These are phyloP conservation scores for Cryptoleucopteryx plumbea DNA, from an alignment of 2,113 vertebrate genomes.

Conservation along the genomic window DNA sequence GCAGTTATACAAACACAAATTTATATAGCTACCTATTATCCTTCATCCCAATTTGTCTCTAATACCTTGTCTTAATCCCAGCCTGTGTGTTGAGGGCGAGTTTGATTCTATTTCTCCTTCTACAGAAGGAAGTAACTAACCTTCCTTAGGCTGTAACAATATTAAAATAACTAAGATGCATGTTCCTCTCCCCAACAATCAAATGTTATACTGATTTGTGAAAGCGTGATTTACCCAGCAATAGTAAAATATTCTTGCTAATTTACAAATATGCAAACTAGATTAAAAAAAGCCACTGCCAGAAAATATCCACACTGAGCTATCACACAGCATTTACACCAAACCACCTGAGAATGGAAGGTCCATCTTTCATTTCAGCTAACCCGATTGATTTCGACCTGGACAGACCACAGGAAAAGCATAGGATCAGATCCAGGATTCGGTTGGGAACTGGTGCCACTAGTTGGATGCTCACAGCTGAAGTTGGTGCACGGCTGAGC, in stretches of 20 bases:
- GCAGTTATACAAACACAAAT: no score
- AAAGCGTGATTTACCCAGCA: neutral
- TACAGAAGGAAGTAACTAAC: neutral
- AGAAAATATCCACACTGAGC: neutral
- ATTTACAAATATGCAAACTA: neutral
- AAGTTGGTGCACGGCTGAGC: accelerated
- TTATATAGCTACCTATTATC: neutral
- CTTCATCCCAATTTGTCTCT: neutral
- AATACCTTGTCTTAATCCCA: neutral
- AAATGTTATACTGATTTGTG: neutral
- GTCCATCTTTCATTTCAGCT: neutral
- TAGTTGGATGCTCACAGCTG: neutral
- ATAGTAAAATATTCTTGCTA: neutral
- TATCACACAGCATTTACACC: neutral
- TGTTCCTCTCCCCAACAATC: neutral
- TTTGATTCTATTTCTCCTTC: neutral
- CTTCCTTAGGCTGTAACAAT: neutral
- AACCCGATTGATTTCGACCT: neutral
- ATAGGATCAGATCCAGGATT: neutral
- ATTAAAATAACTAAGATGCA: neutral
- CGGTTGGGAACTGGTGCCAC: neutral
- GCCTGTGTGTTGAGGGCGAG: no score
- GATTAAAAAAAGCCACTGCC: neutral
- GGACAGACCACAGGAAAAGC: neutral
- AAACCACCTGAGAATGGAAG: neutral